Percentiles rank a stretch among this genome's conserved stretches.
These are phyloP conservation scores for Elaphurus davidianus DNA, from an alignment of 2,113 vertebrate genomes.

Conservation along the genomic window DNA sequence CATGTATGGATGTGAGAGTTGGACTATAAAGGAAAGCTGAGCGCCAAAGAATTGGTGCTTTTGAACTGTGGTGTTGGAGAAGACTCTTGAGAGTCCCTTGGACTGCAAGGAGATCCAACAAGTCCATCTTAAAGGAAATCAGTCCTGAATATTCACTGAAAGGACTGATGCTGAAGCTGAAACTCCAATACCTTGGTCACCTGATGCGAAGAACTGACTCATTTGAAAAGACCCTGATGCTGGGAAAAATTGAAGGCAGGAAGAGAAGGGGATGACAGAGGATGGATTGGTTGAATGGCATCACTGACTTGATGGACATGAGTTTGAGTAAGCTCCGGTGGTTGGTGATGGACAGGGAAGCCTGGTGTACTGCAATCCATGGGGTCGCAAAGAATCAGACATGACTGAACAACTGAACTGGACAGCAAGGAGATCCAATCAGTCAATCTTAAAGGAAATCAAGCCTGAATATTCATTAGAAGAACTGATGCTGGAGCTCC, in stretches of 20 bases:
- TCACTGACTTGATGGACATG: neutral
- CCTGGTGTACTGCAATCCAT: neutral
- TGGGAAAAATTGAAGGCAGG: neutral
- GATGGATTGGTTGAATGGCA: neutral
- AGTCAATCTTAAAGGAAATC: neutral
- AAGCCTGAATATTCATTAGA: neutral
- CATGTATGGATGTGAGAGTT: neutral
- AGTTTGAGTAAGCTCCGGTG: neutral
- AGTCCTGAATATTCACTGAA: neutral
- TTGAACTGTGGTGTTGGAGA: neutral
- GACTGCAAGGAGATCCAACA: neutral
- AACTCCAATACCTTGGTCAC: neutral
- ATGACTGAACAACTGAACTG: neutral
- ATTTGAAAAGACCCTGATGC: neutral
- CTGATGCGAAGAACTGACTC: neutral
- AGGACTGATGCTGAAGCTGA: neutral
- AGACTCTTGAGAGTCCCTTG: neutral
- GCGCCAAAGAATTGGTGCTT: fast-evolving
- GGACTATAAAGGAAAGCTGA: neutral
- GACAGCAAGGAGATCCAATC: neutral
- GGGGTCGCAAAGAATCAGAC: neutral
- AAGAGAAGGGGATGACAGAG: neutral
- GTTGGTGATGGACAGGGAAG: neutral
- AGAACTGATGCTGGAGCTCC: neutral
- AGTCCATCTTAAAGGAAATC: neutral